Percentiles rank a stretch among this genome's conserved stretches.
These are phyloP conservation scores for Noctua fimbriata DNA, from an alignment of 2,888 invertebrate genomes.

Conservation along the genomic window DNA sequence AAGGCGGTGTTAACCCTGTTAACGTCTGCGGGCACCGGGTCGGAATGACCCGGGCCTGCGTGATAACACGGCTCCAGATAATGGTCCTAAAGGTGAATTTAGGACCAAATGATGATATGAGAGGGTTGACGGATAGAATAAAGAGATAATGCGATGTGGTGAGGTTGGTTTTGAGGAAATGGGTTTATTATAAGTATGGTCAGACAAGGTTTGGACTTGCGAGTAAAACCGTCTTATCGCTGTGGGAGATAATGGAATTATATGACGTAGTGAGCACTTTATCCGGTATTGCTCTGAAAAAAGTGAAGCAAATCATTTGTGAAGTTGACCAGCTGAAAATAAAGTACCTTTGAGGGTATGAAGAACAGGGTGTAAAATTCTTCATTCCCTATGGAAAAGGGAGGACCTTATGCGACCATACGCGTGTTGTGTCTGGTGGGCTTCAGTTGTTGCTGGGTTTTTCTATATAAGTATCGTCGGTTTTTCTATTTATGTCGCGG, in stretches of 20 bases:
- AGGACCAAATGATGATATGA: conserved; percentile 56
- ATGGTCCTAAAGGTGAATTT: conserved; percentile 57
- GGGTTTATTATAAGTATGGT: neutral
- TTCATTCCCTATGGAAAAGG: no score
- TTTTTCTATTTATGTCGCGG: no score
- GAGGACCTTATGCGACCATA: no score
- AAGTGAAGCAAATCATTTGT: neutral
- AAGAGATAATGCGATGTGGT: conserved; percentile 46
- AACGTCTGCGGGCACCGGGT: conserved; percentile 65
- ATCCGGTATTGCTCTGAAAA: neutral
- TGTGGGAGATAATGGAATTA: neutral
- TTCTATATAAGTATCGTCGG: no score
- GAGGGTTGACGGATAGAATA: conserved; percentile 52
- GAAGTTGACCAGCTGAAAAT: neutral
- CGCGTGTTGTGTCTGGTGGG: no score
- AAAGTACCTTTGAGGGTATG: no score
- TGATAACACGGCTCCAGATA: conserved; percentile 66
- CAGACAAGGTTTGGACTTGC: neutral
- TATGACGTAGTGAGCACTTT: no score
- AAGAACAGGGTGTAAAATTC: no score
- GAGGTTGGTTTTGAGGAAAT: conserved; percentile 40
- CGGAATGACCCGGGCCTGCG: conserved; percentile 67
- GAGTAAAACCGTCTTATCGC: neutral
- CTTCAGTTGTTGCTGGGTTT: no score
- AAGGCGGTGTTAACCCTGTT: conserved; percentile 72